phyloP scores from a whole-genome alignment of 2,888 invertebrate species.

The Carpatolechia fugitivella region DNA sequence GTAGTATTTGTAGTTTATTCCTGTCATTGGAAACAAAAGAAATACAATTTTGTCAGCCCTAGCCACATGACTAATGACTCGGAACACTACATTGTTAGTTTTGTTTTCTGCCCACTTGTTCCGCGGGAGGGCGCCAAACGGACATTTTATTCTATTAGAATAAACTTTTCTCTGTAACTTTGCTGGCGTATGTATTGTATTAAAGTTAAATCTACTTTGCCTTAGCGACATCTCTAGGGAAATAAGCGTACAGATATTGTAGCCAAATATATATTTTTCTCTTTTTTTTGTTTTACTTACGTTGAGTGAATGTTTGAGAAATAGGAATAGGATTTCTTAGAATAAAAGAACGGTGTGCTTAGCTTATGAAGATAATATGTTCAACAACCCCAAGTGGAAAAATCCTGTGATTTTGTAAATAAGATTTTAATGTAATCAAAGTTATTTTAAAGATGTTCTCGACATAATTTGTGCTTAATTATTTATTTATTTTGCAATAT shows the following conservation, averaged over 20 bases:
- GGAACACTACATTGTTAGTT: slow-evolving; percentile 45
- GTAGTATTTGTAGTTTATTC: too few species aligned
- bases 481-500: too few species aligned
- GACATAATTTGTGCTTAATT: too few species aligned
- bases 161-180: slow-evolving; percentile 24
- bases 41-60: slow-evolving; percentile 8
- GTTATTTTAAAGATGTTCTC: too few species aligned
- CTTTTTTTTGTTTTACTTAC: slow-evolving; percentile 14
- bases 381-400: neutral
- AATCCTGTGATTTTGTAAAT: too few species aligned
- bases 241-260: slow-evolving; percentile 31
- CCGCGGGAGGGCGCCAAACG: slow-evolving; percentile 24
- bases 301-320: slow-evolving; percentile 7
- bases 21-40: too few species aligned
- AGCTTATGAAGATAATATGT: neutral
- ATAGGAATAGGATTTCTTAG: neutral
- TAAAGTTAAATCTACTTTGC: slow-evolving; percentile 36
- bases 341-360: neutral
- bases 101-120: slow-evolving; percentile 35
- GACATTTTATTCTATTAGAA: slow-evolving; percentile 44
- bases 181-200: slow-evolving; percentile 28
- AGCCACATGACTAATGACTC: slow-evolving; percentile 50
- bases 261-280: slow-evolving; percentile 37
- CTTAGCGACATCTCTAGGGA: slow-evolving; percentile 30
- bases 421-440: too few species aligned